Conservation (phyloP, 2,797 vertebrate species). For the Myotis findleyi region DNA sequence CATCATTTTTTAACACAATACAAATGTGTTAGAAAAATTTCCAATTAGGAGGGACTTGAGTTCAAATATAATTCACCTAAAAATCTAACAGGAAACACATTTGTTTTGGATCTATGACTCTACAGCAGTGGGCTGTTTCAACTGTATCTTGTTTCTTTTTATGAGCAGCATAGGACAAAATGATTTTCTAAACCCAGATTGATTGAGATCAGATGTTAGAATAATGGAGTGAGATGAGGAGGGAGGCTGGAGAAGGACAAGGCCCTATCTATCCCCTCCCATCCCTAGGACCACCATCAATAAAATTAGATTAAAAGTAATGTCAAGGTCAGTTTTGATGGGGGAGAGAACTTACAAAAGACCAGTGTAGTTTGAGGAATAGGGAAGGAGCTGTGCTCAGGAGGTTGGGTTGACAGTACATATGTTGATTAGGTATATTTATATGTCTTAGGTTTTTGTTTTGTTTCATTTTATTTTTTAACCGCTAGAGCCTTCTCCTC, state of each 20-base stretch:
- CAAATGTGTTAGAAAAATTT: constrained; percentile 29
- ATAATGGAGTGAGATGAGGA: background rate
- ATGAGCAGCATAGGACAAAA: background rate
- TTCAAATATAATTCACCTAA: constrained; percentile 46
- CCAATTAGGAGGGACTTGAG: background rate
- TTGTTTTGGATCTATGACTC: constrained; percentile 1
- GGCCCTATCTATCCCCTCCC: background rate
- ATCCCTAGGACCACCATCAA: background rate
- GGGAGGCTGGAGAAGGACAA: background rate
- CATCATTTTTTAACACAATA: constrained; percentile 8
- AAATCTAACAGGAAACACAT: constrained; percentile 40
- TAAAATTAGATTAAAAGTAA: constrained; percentile 16
- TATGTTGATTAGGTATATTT: background rate
- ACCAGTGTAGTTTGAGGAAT: background rate
- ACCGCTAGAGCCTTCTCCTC: background rate
- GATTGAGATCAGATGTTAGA: background rate
- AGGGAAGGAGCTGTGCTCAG: background rate
- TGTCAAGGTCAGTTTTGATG: background rate
- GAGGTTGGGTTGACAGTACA: background rate
- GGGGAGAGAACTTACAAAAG: background rate
- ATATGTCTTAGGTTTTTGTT: background rate
- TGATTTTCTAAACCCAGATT: background rate
- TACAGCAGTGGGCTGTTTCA: background rate
- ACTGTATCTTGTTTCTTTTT: constrained; percentile 17
- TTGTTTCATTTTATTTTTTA: constrained; percentile 5